Conservation (phyloP, 2,888 invertebrate genomes). For the Euplexia lucipara region DNA sequence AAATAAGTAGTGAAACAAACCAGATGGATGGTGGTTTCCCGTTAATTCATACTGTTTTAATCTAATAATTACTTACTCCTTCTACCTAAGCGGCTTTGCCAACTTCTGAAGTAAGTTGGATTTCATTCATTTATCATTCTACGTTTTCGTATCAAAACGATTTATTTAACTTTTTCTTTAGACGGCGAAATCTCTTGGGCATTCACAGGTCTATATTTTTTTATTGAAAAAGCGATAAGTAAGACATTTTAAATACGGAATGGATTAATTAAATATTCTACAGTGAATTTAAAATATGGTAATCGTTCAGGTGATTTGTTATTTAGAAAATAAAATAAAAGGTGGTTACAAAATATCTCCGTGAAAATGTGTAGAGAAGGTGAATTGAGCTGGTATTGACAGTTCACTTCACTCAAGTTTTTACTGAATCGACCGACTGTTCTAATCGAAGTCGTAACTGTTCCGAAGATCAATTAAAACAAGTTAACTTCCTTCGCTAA, state of each 20-base stretch:
- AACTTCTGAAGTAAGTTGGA: slow-evolving; percentile 59
- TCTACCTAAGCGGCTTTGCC: slow-evolving; percentile 49
- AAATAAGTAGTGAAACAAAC: slow-evolving; percentile 28
- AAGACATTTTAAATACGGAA: neutral
- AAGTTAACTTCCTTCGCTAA: slow-evolving; percentile 1
- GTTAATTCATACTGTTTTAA: slow-evolving; percentile 59
- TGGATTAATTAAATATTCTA: too few relatives aligned
- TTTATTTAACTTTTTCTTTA: slow-evolving; percentile 68
- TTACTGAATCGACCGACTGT: too few relatives aligned
- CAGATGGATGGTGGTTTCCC: slow-evolving; percentile 39
- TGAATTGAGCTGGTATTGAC: too few relatives aligned
- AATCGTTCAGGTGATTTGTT: too few relatives aligned
- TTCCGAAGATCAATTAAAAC: slow-evolving; percentile 1
- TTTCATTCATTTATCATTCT: slow-evolving; percentile 66
- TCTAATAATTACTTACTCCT: slow-evolving; percentile 60
- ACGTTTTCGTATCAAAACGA: slow-evolving; percentile 61
- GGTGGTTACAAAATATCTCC: too few relatives aligned
- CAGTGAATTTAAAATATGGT: too few relatives aligned
- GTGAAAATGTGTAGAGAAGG: too few relatives aligned
- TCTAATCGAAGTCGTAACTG: neutral
- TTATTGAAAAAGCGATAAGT: slow-evolving; percentile 37
- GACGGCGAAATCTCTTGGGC: slow-evolving; percentile 47
- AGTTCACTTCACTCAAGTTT: too few relatives aligned
- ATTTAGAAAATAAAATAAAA: too few relatives aligned
- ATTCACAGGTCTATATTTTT: slow-evolving; percentile 37